A percentile compares a stretch with the other conserved stretches of the same genome.
These are phyloP conservation scores for Danionella dracula DNA, from an alignment of 2,797 vertebrate species.

Conservation along the genomic window DNA sequence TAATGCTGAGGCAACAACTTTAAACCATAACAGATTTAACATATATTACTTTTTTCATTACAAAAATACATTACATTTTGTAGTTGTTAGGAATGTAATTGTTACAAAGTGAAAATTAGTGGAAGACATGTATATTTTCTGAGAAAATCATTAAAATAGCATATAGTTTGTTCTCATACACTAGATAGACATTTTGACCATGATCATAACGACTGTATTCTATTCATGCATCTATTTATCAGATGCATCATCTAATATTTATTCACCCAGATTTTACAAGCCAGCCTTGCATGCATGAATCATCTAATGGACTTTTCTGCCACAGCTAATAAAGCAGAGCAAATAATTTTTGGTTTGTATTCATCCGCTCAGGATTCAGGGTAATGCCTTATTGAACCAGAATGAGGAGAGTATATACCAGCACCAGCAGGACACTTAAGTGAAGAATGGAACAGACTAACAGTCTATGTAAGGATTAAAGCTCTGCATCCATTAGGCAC, in stretches of 20 bases:
- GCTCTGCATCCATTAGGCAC: no score
- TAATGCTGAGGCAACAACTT: no score
- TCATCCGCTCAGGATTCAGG: background rate
- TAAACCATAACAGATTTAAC: no score
- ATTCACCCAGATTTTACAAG: constrained; percentile 42
- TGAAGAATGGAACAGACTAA: no score
- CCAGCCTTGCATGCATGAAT: background rate
- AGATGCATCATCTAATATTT: constrained; percentile 66
- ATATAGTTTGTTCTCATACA: background rate
- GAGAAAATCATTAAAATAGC: no score
- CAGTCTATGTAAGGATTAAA: no score
- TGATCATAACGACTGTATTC: constrained; percentile 9
- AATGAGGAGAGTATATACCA: background rate
- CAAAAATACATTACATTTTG: no score
- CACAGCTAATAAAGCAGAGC: background rate
- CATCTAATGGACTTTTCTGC: constrained; percentile 8
- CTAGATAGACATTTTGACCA: constrained; percentile 19
- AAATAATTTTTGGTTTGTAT: background rate
- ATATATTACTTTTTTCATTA: no score
- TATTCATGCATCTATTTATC: constrained; percentile 43
- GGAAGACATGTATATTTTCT: no score
- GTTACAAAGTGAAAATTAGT: no score
- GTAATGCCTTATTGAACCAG: background rate
- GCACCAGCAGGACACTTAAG: background rate
- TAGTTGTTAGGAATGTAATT: no score